Percentiles rank a stretch among this genome's conserved stretches.
Conservation (phyloP, 1,140 invertebrate species). For the Lasioglossum baleicum region DNA sequence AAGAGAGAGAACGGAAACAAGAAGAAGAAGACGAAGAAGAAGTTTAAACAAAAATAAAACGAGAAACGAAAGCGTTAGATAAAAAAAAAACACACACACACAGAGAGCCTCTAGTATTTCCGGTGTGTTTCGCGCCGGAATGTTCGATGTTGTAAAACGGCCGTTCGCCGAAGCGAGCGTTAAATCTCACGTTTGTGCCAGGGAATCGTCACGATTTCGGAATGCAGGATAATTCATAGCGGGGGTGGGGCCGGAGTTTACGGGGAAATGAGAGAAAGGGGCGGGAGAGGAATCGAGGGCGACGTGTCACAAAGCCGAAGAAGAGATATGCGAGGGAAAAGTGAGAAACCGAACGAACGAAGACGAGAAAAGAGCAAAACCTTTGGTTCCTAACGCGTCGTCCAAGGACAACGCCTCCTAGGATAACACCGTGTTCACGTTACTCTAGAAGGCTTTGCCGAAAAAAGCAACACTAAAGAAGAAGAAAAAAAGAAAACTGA, state of each 20-base stretch:
- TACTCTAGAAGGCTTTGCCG: conserved; percentile 27
- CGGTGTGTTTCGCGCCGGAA: neutral
- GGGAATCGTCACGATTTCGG: neutral
- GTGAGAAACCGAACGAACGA: neutral
- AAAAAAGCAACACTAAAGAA: neutral
- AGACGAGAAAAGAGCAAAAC: conserved; percentile 2
- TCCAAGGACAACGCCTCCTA: conserved; percentile 31
- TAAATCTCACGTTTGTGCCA: conserved; percentile 9
- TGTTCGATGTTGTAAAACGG: conserved; percentile 18
- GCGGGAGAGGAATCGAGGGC: neutral
- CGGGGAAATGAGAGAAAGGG: neutral
- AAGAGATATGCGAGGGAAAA: neutral
- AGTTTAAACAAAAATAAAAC: neutral
- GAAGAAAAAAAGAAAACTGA: neutral
- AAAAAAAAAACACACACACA: neutral
- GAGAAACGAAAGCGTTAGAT: neutral
- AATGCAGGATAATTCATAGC: neutral
- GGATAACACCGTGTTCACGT: conserved; percentile 30
- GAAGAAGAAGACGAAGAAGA: neutral
- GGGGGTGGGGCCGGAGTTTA: neutral
- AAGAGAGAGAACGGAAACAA: neutral
- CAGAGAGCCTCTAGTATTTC: neutral
- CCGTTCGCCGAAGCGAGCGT: conserved; percentile 16
- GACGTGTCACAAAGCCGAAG: neutral
- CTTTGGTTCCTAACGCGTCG: conserved; percentile 45